Percentiles rank a stretch among this genome's conserved stretches.
Conservation (phyloP, 2,113 vertebrate species). For the Machaerirhynchus nigripectus region DNA sequence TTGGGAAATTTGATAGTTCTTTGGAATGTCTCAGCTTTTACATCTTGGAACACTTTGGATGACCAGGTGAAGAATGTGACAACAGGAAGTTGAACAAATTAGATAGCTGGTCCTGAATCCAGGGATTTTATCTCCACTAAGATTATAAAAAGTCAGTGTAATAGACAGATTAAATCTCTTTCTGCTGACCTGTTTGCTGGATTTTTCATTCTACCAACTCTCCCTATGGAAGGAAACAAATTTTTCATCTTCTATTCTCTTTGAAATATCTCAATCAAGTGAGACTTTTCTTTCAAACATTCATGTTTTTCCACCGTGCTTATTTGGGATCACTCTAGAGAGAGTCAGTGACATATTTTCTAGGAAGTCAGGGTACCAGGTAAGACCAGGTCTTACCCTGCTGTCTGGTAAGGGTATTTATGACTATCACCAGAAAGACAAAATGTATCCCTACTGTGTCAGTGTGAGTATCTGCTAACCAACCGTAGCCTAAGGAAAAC, state of each 20-base stretch:
- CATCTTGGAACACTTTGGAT: background rate
- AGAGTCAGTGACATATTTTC: background rate
- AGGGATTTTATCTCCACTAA: background rate
- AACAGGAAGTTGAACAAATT: background rate
- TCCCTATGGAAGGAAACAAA: background rate
- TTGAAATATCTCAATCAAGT: background rate
- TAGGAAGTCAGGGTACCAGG: background rate
- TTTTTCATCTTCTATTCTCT: background rate
- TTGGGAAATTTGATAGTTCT: background rate
- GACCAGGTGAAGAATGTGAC: background rate
- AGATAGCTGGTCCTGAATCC: background rate
- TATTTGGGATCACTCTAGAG: background rate
- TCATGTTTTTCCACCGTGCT: background rate
- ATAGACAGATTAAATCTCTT: background rate
- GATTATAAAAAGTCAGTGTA: background rate
- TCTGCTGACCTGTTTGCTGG: background rate
- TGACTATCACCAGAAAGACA: background rate
- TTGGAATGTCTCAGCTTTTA: background rate
- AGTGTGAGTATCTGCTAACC: background rate
- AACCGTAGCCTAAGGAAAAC: background rate
- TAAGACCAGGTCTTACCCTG: background rate
- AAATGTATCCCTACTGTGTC: background rate
- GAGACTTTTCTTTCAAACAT: background rate
- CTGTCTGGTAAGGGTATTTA: background rate
- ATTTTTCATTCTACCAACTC: background rate